phyloP scores from a whole-genome alignment of 2,113 vertebrate genomes.

The Stigmatopora nigra region DNA sequence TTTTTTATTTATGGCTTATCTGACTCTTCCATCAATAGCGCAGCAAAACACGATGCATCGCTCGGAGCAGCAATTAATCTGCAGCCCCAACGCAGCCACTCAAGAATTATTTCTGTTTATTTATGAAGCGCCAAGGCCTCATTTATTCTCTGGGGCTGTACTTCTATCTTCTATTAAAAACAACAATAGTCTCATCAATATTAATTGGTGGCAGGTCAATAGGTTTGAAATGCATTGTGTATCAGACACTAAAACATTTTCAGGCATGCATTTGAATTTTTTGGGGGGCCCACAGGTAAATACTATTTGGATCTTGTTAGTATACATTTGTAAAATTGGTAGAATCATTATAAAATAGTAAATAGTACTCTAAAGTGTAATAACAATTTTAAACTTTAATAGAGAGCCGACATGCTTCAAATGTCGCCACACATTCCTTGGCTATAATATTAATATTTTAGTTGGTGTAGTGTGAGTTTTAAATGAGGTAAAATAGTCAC shows the following conservation, averaged over 20 bases:
- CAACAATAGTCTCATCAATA: slow-evolving; percentile 23
- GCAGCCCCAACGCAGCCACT: slow-evolving; percentile 3
- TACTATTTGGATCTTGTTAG: background rate
- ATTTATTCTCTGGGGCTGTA: slow-evolving; percentile 20
- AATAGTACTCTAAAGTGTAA: too few relatives aligned
- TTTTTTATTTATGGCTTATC: background rate
- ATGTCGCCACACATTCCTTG: too few relatives aligned
- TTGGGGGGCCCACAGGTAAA: background rate
- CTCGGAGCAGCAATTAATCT: slow-evolving; percentile 12
- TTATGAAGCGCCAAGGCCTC: slow-evolving; percentile 9
- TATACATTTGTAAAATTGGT: background rate
- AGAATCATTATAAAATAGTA: background rate
- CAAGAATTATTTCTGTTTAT: slow-evolving; percentile 17
- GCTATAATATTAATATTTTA: too few relatives aligned
- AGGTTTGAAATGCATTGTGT: slow-evolving; percentile 27
- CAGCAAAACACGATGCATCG: slow-evolving; percentile 15
- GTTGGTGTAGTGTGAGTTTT: too few relatives aligned
- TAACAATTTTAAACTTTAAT: too few relatives aligned
- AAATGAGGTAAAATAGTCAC: too few relatives aligned
- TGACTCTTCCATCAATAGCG: slow-evolving; percentile 7
- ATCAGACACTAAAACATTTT: slow-evolving; percentile 10
- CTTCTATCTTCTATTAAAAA: slow-evolving; percentile 9
- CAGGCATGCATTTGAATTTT: background rate
- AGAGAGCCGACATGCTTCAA: too few relatives aligned
- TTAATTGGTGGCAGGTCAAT: slow-evolving; percentile 16